Conservation (phyloP, 2,888 invertebrate species). For the Agrochola macilenta region DNA sequence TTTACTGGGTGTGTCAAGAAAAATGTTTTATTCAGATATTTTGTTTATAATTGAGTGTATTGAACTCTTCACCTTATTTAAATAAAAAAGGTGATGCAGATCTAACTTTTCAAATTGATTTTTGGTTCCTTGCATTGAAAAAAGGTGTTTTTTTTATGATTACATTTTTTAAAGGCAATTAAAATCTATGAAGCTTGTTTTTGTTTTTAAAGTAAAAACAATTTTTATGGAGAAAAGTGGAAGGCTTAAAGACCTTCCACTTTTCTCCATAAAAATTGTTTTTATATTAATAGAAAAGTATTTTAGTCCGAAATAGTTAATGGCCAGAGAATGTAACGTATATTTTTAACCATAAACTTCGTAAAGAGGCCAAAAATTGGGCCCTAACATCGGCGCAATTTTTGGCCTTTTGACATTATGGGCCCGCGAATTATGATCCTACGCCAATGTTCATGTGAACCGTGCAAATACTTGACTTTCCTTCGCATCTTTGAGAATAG, state of each 20-base stretch:
- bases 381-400: neutral
- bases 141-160: neutral
- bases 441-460: neutral
- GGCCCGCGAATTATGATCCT: neutral
- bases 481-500: neutral
- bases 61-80: constrained; percentile 8
- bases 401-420: too few relatives aligned
- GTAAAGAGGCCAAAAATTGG: neutral
- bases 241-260: too few relatives aligned
- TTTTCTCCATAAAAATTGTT: too few relatives aligned
- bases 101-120: neutral
- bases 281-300: neutral
- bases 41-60: constrained; percentile 19
- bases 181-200: neutral
- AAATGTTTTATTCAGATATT: constrained; percentile 10
- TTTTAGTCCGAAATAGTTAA: too few relatives aligned
- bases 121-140: neutral
- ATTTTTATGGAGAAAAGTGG: neutral
- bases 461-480: neutral
- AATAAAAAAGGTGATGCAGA: neutral
- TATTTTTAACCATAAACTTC: neutral
- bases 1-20: constrained; percentile 8
- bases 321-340: neutral
- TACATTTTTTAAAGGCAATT: neutral
- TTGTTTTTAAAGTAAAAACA: neutral